Base-by-base conservation (phyloP, 2,797 vertebrate species). In the Gallinago stenura region DNA sequence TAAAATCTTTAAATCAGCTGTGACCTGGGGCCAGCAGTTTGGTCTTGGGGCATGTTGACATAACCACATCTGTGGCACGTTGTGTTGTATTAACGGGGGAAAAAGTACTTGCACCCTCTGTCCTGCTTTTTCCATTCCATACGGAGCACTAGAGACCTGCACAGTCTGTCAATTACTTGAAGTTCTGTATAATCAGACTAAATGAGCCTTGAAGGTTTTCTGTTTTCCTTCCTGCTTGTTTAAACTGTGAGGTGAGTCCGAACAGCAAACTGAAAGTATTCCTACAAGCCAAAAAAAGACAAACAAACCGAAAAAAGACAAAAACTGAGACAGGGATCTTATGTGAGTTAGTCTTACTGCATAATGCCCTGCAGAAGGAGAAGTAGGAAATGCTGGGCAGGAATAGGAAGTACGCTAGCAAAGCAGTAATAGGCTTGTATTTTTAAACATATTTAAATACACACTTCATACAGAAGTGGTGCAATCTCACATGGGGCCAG, bases 401-500 rank as follows among this genome's bases (percentile, higher is more conserved):
- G 83, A 96, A 66, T 95, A 93, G 96, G 94, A 97, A 97, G 93
- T 94, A 35, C 35, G 37, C 41, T 60, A 62, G 71, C 64, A 30
- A 65, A 72, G 94, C 86, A 54, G 84, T 83, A 92, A 96, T 92
- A 92, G 92, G 95, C 66, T 71, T 83, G 78, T 97, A 96, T 97
- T 97, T 97, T 97, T 97, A 97, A 93, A 73, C 71, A n/a, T 87
- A 95, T 97, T 95, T 93, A 97, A 96, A 96, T 94, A 68, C 78
- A 80, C 45, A 21, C 86, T 83, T 73, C 80, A 66, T 76, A 82
- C 76, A 95, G 83, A 93, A 94, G 90, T 97, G 94, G 78, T 93
- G 82, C 83, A 90, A 18, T 87, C 69, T 95, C 90, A 93, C 78
- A 39, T 31, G 56, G 58, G 77, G 51, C 87, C 65, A 20, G 25